Percentiles rank a stretch among this genome's conserved stretches.
phyloP scores from a whole-genome alignment of 1,140 invertebrate genomes.

The Chlorops oryzae region DNA sequence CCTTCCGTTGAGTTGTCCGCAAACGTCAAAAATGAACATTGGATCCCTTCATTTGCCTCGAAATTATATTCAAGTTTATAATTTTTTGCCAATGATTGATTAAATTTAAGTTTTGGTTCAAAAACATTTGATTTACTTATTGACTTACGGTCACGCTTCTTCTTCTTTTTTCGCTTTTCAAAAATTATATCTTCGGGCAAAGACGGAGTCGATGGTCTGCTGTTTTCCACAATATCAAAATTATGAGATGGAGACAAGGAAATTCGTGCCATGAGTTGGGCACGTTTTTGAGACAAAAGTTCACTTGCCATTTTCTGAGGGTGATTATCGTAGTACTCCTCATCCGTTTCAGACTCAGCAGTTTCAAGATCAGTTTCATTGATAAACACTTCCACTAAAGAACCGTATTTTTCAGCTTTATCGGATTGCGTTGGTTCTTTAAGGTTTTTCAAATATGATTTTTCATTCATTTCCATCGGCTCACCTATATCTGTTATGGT shows the following conservation, averaged over 20 bases:
- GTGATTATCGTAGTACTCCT: slow-evolving; percentile 78
- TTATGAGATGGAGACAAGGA: slow-evolving; percentile 56
- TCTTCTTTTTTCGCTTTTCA: slow-evolving; percentile 52
- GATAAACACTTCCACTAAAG: slow-evolving; percentile 43
- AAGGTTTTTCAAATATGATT: no score
- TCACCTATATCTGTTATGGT: slow-evolving; percentile 10
- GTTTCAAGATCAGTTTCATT: slow-evolving; percentile 76
- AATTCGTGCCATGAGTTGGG: slow-evolving; percentile 57
- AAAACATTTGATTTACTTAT: slow-evolving; percentile 19
- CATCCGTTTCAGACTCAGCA: slow-evolving; percentile 74
- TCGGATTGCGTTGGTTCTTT: no score
- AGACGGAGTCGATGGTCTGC: slow-evolving; percentile 55
- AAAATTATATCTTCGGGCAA: slow-evolving; percentile 41
- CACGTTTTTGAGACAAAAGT: slow-evolving; percentile 64
- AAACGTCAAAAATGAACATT: no score
- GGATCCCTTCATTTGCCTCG: no score
- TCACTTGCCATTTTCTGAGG: slow-evolving; percentile 66
- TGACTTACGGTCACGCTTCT: slow-evolving; percentile 55
- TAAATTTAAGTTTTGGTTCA: not conserved
- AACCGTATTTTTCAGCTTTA: no score
- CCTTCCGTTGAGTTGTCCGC: no score
- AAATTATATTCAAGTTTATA: no score
- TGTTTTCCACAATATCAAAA: slow-evolving; percentile 55
- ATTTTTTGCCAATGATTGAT: not conserved
- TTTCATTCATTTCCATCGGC: no score